Conservation (phyloP, 1,140 invertebrate genomes). For the Meloidogyne chitwoodi region DNA sequence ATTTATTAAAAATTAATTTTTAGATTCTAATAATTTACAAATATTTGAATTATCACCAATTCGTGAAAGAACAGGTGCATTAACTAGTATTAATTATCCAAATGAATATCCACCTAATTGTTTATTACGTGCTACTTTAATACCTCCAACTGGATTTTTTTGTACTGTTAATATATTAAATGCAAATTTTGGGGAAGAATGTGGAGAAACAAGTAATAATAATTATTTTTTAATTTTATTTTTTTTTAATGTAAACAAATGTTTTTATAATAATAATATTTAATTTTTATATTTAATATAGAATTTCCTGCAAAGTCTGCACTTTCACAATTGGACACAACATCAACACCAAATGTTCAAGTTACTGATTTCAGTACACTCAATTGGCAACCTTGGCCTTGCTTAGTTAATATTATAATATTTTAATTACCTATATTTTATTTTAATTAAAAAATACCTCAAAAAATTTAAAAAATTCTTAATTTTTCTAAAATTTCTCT, state of each 20-base stretch:
- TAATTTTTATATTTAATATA: background rate
- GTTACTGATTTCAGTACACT: conserved; percentile 19
- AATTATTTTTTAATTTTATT: background rate
- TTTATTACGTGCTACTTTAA: conserved; percentile 30
- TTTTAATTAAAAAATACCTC: background rate
- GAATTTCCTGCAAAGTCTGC: background rate
- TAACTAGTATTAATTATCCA: conserved; percentile 44
- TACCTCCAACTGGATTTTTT: conserved; percentile 33
- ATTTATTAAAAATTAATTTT: no score
- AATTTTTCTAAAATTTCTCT: background rate
- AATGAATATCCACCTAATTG: conserved; percentile 29
- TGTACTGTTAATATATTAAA: conserved; percentile 29
- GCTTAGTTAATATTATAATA: conserved; percentile 11
- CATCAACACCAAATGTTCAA: background rate
- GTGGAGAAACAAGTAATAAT: background rate
- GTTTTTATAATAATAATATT: background rate
- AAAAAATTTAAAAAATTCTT: background rate
- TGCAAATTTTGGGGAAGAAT: conserved; percentile 18
- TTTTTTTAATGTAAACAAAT: background rate
- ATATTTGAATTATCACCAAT: conserved; percentile 44
- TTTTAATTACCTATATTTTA: no score
- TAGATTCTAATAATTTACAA: conserved; percentile 4
- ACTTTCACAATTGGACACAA: background rate
- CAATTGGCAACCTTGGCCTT: conserved; percentile 29
- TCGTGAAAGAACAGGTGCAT: conserved; percentile 32